Evolutionary conservation across 2,888 invertebrate genomes (phyloP).

Genomic region (Polydesmus complanatus): DNA sequence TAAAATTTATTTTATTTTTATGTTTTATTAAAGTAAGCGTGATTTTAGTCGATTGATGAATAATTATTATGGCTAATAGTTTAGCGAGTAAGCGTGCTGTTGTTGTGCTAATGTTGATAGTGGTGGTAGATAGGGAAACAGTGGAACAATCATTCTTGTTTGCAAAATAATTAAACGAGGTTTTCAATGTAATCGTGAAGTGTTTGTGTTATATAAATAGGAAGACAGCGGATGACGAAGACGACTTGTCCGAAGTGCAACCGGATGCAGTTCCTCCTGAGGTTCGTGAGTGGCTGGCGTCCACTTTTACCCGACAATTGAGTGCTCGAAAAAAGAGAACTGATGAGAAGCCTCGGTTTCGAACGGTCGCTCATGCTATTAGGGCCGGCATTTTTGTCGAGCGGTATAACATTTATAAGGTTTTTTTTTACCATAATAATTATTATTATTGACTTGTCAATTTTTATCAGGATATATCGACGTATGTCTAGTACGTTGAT

Average conservation of each 20-base stretch:
- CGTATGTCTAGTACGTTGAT: constrained; percentile 46
- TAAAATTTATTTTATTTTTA: too few species aligned
- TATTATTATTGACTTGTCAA: neutral
- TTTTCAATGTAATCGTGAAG: too few species aligned
- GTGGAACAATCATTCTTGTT: too few species aligned
- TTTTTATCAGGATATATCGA: constrained; percentile 57
- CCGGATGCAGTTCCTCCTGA: constrained; percentile 93
- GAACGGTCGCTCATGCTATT: constrained; percentile 90
- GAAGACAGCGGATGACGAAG: constrained; percentile 57
- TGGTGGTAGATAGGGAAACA: too few species aligned
- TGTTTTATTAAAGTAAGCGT: too few species aligned
- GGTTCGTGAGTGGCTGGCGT: constrained; percentile 90
- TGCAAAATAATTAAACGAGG: too few species aligned
- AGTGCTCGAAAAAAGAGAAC: constrained; percentile 65
- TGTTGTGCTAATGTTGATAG: too few species aligned
- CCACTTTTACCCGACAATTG: constrained; percentile 84
- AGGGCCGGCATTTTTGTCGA: constrained; percentile 93
- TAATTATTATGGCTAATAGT: too few species aligned
- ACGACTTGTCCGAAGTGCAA: constrained; percentile 88
- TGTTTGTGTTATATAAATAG: too few species aligned
- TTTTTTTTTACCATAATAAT: neutral
- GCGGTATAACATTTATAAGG: constrained; percentile 26
- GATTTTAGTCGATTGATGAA: too few species aligned
- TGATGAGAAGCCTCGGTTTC: constrained; percentile 53
- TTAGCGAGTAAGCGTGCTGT: too few species aligned